Evolutionary conservation across 1,140 invertebrate genomes (phyloP), one percentile per base, ranked within the genome.

Genomic region (Physella acuta): DNA sequence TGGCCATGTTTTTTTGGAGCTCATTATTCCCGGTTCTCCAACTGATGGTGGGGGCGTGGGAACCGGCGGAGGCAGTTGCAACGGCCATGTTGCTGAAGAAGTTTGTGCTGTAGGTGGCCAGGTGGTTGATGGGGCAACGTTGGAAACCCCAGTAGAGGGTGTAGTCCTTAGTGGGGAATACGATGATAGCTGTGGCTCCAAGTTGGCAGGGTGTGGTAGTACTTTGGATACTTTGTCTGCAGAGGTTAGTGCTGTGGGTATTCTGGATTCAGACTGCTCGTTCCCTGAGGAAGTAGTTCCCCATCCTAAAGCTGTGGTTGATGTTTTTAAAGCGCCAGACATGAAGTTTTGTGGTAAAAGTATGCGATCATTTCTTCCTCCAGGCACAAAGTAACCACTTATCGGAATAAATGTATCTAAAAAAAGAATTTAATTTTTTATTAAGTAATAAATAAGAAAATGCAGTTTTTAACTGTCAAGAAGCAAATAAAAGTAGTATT

Each of bases 401-500:
- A 68, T 17, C 8, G 64, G 64, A 55, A 67, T 20, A 51, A 67
- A 2, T n/a, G 52, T 5, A 51, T 67, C 64, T 67, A 36, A 67
- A 67, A 66, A 2, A 5, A 51, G n/a, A 52, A 4, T 16, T 55
- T 28, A 5, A 55, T 55, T 55, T 26, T 55, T 11, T 16, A 55
- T 55, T 11, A 44, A 8, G 20, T 44, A 44, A 44, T 20, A 44
- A 11, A 11, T 20, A 11, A n/a, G n/a, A n/a, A n/a, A n/a, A n/a
- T n/a, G n/a, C n/a, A n/a, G n/a, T n/a, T n/a, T n/a, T n/a, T n/a
- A n/a, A n/a, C n/a, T n/a, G n/a, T n/a, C n/a, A n/a, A n/a, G n/a
- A n/a, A n/a, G n/a, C n/a, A n/a, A n/a, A n/a, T n/a, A n/a, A n/a
- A n/a, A n/a, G n/a, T n/a, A n/a, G n/a, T n/a, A n/a, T n/a, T n/a